Base-by-base conservation (phyloP, 1,140 invertebrate genomes). In the Oryzaephilus surinamensis region DNA sequence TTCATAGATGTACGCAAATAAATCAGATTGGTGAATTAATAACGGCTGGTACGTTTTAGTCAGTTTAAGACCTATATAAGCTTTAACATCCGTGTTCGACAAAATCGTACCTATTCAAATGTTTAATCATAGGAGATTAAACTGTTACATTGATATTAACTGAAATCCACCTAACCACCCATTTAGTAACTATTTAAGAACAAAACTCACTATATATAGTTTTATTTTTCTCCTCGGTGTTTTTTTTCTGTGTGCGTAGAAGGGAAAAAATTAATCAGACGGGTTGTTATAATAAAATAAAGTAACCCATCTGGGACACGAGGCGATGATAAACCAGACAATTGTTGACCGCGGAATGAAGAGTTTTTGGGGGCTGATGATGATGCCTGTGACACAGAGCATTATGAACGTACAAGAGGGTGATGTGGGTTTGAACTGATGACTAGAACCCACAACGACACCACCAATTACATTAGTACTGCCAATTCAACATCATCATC, bases 401-500 rank as follows among this genome's bases (percentile, higher is more conserved):
- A n/a, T 8, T 11, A 10, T 11, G 11, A 8, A 24, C 8, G 11
- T 24, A 24, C 8, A 24, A 24, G 41, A 43, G 48, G 44, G 45
- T 33, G 38, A 31, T 39, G 27, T 39, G 37, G 27, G 15, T 14
- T n/a, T n/a, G n/a, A n/a, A n/a, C n/a, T n/a, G n/a, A n/a, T n/a
- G n/a, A n/a, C n/a, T 21, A 13, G 34, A 44, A 38, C 41, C 44
- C 46, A 42, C 45, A 45, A 45, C 42, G 37, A 48, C 49, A 51
- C 46, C 46, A 41, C 33, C 49, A 51, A 51, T 51, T 51, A 51
- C 46, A 51, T 51, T 51, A 48, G 11, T 46, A 43, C 38, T 40
- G 24, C 42, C 45, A 48, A 51, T 51, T 51, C 46, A 39, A 48
- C 46, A 51, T 51, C 46, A 51, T 51, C 45, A 51, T 51, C 49